Conservation (phyloP, 2,797 vertebrate genomes). For the Allobates femoralis region DNA sequence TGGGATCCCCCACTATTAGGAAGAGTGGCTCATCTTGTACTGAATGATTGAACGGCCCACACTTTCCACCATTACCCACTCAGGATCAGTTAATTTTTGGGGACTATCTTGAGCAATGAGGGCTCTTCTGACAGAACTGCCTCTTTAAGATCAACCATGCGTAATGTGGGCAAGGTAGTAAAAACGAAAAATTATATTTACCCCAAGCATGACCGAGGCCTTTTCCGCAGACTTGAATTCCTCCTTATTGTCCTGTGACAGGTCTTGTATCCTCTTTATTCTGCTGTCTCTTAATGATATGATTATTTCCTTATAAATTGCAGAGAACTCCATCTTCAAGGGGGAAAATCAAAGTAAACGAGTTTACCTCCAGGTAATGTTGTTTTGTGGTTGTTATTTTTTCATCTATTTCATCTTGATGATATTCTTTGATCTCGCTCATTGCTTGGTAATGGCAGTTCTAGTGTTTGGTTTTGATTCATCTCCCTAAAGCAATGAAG, state of each 20-base stretch:
- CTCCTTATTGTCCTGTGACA: neutral
- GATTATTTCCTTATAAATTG: neutral
- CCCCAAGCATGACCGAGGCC: neutral
- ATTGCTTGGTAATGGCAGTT: neutral
- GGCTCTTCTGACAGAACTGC: neutral
- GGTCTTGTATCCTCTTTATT: neutral
- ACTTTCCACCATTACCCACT: no score
- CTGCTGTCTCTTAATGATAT: neutral
- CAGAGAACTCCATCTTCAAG: neutral
- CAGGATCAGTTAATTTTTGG: neutral
- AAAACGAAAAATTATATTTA: neutral
- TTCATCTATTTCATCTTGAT: neutral
- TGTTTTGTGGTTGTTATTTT: neutral
- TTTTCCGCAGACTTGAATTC: neutral
- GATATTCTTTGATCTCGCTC: constrained; percentile 27
- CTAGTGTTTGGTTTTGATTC: constrained; percentile 15
- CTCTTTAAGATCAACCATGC: neutral
- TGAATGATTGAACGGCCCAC: no score
- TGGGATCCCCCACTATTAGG: no score
- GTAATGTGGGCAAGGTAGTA: neutral
- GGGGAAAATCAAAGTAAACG: constrained; percentile 8
- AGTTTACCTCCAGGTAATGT: constrained; percentile 30
- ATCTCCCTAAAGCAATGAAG: constrained; percentile 20
- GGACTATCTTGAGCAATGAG: neutral
- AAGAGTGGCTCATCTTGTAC: no score